phyloP scores from a whole-genome alignment of 2,113 vertebrate genomes.

The Larimichthys polyactis region DNA sequence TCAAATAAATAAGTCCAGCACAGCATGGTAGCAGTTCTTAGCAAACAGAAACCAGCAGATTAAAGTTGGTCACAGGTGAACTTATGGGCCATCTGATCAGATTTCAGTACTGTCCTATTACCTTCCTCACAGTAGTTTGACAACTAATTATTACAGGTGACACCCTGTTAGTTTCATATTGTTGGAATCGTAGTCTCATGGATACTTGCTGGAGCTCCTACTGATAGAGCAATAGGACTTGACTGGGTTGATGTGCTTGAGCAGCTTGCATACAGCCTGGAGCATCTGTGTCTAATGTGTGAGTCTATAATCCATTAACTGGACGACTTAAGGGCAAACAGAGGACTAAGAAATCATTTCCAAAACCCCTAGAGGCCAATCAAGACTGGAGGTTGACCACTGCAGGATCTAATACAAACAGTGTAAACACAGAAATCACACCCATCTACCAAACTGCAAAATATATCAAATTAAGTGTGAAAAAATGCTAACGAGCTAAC shows the following conservation, averaged over 20 bases:
- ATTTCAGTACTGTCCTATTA: not conserved
- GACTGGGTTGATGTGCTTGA: constrained; percentile 2
- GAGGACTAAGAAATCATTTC: not conserved
- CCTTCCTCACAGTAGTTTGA: not conserved
- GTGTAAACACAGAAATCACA: no score
- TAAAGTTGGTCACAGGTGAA: not conserved
- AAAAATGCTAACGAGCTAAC: no score
- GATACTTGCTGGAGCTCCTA: not conserved
- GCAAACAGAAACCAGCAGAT: not conserved
- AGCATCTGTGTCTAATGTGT: constrained; percentile 11
- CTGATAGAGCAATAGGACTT: constrained; percentile 12
- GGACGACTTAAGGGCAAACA: not conserved
- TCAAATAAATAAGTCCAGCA: no score
- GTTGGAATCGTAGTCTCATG: not conserved
- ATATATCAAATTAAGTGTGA: no score
- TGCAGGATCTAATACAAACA: not conserved
- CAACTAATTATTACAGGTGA: not conserved
- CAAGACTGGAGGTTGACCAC: not conserved
- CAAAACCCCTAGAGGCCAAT: not conserved
- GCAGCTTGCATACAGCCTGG: not conserved
- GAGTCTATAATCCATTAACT: constrained; percentile 14
- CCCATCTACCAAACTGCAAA: no score
- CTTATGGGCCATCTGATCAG: not conserved
- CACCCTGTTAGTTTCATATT: not conserved
- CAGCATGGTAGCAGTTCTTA: no score